Conservation (phyloP, 2,888 invertebrate species). For the Diarsia brunnea region DNA sequence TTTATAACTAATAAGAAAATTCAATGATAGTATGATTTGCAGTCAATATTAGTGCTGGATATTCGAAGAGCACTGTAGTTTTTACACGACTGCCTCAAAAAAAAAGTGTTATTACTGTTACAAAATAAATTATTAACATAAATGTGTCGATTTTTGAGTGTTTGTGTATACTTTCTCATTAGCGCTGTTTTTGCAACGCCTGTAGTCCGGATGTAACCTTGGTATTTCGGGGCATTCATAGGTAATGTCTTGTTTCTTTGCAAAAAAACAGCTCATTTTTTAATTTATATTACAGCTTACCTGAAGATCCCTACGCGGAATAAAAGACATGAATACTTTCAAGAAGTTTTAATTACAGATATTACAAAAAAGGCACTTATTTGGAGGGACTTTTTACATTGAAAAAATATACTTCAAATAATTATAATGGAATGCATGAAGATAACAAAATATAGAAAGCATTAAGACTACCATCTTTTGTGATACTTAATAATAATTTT, state of each 20-base stretch:
- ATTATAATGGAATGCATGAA: slow-evolving; percentile 39
- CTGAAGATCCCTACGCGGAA: slow-evolving; percentile 63
- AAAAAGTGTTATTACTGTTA: no score
- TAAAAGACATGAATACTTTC: slow-evolving; percentile 58
- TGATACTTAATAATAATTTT: background rate
- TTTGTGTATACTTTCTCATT: background rate
- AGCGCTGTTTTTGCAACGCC: background rate
- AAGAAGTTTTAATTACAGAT: slow-evolving; percentile 56
- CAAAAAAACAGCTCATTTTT: background rate
- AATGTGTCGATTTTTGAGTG: background rate
- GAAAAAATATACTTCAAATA: slow-evolving; percentile 26
- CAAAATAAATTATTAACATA: background rate
- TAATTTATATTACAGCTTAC: slow-evolving; percentile 65
- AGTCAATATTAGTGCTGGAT: background rate
- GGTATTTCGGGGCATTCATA: background rate
- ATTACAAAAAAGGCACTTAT: slow-evolving; percentile 64
- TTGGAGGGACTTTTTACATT: slow-evolving; percentile 51
- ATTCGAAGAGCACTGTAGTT: background rate
- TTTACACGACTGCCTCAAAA: no score
- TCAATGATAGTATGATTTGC: background rate
- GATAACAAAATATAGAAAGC: background rate
- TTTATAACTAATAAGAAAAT: background rate
- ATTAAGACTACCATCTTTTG: slow-evolving; percentile 11
- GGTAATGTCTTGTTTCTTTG: background rate
- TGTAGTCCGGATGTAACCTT: no score